A percentile compares a stretch with the other conserved stretches of the same genome.
These are phyloP conservation scores for Ciona savignyi DNA, from an alignment of 23 tunicate species.

Conservation along the genomic window DNA sequence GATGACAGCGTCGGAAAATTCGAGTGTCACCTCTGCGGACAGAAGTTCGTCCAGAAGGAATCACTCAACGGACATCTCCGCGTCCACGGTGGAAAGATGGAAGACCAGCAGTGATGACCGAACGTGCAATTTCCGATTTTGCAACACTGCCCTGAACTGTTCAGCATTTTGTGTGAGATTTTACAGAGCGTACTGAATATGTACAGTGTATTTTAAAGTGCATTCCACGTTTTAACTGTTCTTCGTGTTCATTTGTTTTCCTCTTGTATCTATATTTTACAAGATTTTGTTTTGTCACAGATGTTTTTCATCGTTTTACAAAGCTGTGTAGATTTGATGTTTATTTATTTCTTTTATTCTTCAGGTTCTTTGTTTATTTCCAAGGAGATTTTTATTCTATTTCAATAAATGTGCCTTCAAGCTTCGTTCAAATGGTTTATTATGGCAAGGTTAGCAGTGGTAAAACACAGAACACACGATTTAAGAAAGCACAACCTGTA, in stretches of 20 bases:
- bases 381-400: not conserved
- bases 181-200: not conserved
- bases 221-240: not conserved
- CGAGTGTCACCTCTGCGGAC: slow-evolving; percentile 70
- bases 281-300: not conserved
- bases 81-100: too few species aligned
- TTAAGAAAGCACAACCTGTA: not conserved
- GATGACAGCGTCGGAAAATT: slow-evolving; percentile 27
- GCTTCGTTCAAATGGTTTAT: not conserved
- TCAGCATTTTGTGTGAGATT: not conserved
- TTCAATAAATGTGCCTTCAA: not conserved
- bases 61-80: slow-evolving; percentile 73
- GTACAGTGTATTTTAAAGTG: not conserved
- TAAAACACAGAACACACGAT: not conserved
- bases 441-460: not conserved
- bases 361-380: not conserved
- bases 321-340: not conserved
- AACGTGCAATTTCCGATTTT: not conserved
- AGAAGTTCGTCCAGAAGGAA: slow-evolving; percentile 72
- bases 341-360: not conserved
- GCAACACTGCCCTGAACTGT: not conserved
- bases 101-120: not conserved
- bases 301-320: too few species aligned
- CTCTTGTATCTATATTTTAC: not conserved
- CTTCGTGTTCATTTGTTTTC: not conserved